Conservation (phyloP, 1,140 invertebrate species). For the Procambarus virginalis region DNA sequence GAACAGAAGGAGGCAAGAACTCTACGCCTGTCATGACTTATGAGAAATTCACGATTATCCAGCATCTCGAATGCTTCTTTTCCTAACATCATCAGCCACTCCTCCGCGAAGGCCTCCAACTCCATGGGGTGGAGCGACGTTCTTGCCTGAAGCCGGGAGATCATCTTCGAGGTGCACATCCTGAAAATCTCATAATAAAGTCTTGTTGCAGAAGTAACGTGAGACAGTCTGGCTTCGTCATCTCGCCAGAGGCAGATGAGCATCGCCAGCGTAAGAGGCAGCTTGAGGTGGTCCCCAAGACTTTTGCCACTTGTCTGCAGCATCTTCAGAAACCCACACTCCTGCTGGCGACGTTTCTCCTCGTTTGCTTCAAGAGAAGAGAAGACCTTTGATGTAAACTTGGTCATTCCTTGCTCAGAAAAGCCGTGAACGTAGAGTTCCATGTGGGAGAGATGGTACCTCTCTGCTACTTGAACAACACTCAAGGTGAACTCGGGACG, state of each 20-base stretch:
- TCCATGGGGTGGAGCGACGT: slow-evolving; percentile 5
- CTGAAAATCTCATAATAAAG: slow-evolving; percentile 40
- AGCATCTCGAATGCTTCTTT: slow-evolving; percentile 37
- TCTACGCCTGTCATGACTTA: not conserved
- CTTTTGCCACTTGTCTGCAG: slow-evolving; percentile 3
- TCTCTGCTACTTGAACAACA: not conserved
- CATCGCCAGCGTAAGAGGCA: slow-evolving; percentile 44
- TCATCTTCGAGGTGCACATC: slow-evolving; percentile 43
- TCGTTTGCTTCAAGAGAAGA: slow-evolving; percentile 9
- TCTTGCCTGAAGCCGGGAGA: not conserved
- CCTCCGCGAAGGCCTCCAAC: slow-evolving; percentile 21
- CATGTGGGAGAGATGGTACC: slow-evolving; percentile 26
- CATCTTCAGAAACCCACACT: slow-evolving; percentile 24
- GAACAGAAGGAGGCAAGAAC: slow-evolving; percentile 1
- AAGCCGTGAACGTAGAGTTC: slow-evolving; percentile 37
- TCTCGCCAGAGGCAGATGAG: slow-evolving; percentile 44
- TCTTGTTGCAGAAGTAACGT: slow-evolving; percentile 40
- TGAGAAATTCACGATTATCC: slow-evolving; percentile 11
- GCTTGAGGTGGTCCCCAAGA: slow-evolving; percentile 34
- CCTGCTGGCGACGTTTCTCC: not conserved
- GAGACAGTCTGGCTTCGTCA: slow-evolving; percentile 13
- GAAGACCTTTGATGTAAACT: slow-evolving; percentile 22
- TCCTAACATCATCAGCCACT: slow-evolving; percentile 29
- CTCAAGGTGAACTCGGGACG: slow-evolving; percentile 39
- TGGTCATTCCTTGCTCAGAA: slow-evolving; percentile 12